Evolutionary conservation across 2,113 vertebrate species (phyloP), one percentile per base, ranked within the genome.

Genomic region (Cyprinodon brontotheroides): DNA sequence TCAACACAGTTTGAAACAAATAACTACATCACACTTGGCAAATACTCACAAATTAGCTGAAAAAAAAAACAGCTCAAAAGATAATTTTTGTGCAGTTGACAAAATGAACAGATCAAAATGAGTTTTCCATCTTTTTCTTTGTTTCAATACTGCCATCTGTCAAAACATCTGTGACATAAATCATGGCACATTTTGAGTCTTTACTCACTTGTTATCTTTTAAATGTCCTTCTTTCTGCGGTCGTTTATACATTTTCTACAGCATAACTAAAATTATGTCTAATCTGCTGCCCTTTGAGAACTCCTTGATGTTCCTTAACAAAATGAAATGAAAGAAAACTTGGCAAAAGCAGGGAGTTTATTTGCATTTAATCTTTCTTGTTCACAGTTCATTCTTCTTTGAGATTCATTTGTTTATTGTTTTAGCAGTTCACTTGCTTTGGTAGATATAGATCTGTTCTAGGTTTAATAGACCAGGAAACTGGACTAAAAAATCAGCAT

Each of bases 41-140:
- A 74, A 40, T 45, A 76, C 64, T 77, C 87, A 87, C 79, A 89
- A 78, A 86, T 71, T 75, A 78, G 70, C 78, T 39, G 60, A 77
- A 76, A 85, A 69, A 85, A 69, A 87, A 53, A 61, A n/a, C n/a
- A 79, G 22, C 53, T 81, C 66, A 76, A 77, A 72, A 76, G 73
- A 77, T 74, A 39, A 50, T 57, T 43, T 53, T 12, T 65, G 69
- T 74, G 71, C 70, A 68, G 71, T 71, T 48, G 36, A 66, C 57
- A 36, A 70, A 37, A 17, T 45, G 43, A 45, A 45, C 9, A 11
- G 43, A 10, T 45, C 9, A 45, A 7, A 57, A n/a, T 6, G 17
- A 57, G 0, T 57, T 57, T 57, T 57, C 50, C 0, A 1, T 57
- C 7, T 20, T 57, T n/a, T 57, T 57, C 20, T 64, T 43, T 48